Percentiles rank a stretch among this genome's conserved stretches.
These are phyloP conservation scores for Tupaia chinensis DNA, from an alignment of 2,113 vertebrate genomes.

Conservation along the genomic window DNA sequence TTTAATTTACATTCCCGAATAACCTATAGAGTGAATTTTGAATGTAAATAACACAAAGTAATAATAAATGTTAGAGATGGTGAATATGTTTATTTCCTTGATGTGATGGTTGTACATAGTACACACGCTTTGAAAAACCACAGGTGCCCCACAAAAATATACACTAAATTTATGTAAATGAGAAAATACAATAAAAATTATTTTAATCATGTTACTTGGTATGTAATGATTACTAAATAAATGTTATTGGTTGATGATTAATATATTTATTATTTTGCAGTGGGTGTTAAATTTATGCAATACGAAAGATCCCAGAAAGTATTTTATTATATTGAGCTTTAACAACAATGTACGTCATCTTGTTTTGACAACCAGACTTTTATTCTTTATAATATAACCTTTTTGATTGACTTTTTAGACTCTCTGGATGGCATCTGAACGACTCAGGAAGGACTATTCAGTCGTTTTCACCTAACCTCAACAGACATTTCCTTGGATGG, in stretches of 20 bases:
- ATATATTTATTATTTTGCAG: neutral
- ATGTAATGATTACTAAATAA: neutral
- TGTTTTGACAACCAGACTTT: neutral
- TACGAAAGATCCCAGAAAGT: neutral
- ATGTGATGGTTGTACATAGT: too few species aligned
- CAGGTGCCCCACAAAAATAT: too few species aligned
- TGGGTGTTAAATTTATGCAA: neutral
- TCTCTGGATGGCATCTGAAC: neutral
- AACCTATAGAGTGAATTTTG: too few species aligned
- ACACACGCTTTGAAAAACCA: too few species aligned
- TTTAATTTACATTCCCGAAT: too few species aligned
- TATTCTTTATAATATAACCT: neutral
- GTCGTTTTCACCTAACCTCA: neutral
- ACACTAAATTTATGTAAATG: too few species aligned
- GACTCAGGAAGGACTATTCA: neutral
- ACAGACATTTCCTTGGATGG: neutral
- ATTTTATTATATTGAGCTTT: neutral
- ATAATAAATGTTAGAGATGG: too few species aligned
- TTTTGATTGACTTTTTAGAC: neutral
- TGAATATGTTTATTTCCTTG: too few species aligned
- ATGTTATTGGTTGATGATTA: neutral
- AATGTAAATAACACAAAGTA: too few species aligned
- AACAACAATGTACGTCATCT: constrained; percentile 27
- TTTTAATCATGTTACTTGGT: neutral
- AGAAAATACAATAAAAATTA: too few species aligned